Evolutionary conservation across 2,888 invertebrate genomes (phyloP), one percentile per base, ranked within the genome.

Genomic region (Polylopha cassiicola): DNA sequence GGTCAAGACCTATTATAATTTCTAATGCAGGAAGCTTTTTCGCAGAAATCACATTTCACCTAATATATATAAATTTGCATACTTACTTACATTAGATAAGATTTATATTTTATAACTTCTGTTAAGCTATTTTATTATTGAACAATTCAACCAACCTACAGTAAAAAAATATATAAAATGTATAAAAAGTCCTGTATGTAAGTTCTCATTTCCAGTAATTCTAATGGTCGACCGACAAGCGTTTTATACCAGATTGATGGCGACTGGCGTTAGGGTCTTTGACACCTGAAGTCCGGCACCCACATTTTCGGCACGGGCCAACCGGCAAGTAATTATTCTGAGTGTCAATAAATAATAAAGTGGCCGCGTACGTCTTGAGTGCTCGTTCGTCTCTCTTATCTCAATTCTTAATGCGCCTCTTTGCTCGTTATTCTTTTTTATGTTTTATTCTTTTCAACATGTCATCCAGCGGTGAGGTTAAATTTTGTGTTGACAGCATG

Each of bases 331-430:
- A 84, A 82, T 85, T 84, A 82, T 80, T 82, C 84, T 81, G 81
- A 85, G 84, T 84, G 82, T 85, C 82, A 85, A 85, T 85, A 85
- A 85, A 85, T 84, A 84, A 85, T 84, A 84, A 80, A 82, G 78
- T 74, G 70, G 63, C 72, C 73, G 75, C 66, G 65, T 71, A 60
- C 58, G 59, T 73, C 62, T 36, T 84, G 85, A 84, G 85, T 85
- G 84, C 79, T 75, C 82, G 80, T 82, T 80, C 82, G 74, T 84
- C 82, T 84, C 73, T 75, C 73, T 85, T 85, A 85, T 85, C 85
- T 81, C 79, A 73, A 77, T 75, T 78, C 84, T 84, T 85, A 85
- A 85, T 84, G 85, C 76, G 81, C 77, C 84, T 84, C 84, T 84
- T 82, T 80, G 74, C 75, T 73, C 68, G 75, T 67, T 66, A 67